These are phyloP conservation scores for Tenthredo amoena DNA, from an alignment of 2,888 invertebrate genomes.

Conservation along the genomic window DNA sequence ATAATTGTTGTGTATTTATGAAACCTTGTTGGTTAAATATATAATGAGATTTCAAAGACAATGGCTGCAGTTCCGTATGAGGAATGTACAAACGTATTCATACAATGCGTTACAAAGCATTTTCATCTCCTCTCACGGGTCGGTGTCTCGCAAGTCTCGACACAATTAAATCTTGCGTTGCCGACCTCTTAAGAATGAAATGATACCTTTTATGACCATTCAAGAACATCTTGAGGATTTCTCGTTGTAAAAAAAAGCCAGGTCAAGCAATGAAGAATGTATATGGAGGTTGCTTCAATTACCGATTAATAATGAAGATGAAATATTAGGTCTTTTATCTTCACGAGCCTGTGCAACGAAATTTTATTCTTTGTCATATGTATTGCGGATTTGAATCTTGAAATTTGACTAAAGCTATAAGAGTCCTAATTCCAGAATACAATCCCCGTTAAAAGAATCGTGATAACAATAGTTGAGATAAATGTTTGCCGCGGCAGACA, in stretches of 20 bases:
- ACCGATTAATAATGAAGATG: not conserved
- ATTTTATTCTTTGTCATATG: not conserved
- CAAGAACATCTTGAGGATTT: not conserved
- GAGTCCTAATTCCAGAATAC: not conserved
- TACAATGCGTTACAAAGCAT: not conserved
- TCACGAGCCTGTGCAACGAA: not conserved
- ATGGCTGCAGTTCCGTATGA: not conserved
- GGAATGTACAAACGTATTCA: not conserved
- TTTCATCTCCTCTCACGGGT: constrained; percentile 11
- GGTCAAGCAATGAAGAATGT: not conserved
- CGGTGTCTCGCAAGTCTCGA: constrained; percentile 2
- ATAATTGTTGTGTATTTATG: constrained; percentile 39
- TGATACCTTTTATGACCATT: constrained; percentile 25
- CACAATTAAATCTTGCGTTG: constrained; percentile 24
- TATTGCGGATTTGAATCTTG: not conserved
- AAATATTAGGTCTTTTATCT: not conserved
- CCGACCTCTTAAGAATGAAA: not conserved
- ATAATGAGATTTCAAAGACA: not conserved
- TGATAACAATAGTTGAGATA: not conserved
- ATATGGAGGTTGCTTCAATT: not conserved
- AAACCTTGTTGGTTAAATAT: not conserved
- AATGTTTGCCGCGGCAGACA: not conserved
- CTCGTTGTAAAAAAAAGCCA: not conserved
- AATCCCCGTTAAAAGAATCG: not conserved
- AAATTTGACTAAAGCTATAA: not conserved